Evolutionary conservation across 2,888 invertebrate genomes (phyloP), one percentile per base, ranked within the genome.

Genomic region (Eupithecia tripunctaria): DNA sequence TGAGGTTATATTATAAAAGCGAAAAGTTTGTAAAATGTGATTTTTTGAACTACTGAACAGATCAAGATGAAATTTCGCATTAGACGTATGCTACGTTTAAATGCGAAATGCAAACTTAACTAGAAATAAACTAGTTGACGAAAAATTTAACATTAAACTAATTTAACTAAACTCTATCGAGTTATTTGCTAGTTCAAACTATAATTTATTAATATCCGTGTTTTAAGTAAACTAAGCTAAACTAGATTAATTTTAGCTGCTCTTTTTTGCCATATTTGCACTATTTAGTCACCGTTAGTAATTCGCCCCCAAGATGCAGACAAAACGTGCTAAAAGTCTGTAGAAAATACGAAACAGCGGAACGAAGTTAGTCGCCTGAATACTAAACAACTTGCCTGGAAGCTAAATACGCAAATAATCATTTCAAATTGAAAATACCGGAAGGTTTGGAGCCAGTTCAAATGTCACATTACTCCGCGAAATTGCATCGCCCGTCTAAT

Each of bases 401-500:
- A 64, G 36, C 12, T 38, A 38, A 32, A 81, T 78, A 80, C 77
- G 78, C 78, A 82, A 83, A 86, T 86, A 86, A 88, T 88, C 82
- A 87, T 89, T 88, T 84, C 77, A 82, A 89, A 91, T 88, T 91
- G 89, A 87, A 88, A 91, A 91, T 91, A 89, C 88, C 87, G 75
- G 79, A 79, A 82, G 81, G 82, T 79, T 82, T 86, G 84, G 85
- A 85, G 84, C 80, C 78, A 81, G 84, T 87, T 89, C 85, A 87
- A 89, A 87, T 82, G 90, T 91, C 91, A 89, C 89, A 88, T 90
- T 88, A 89, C 84, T 85, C 84, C 79, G 80, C 84, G 84, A 91
- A 90, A 91, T 91, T 91, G 90, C 91, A 92, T 87, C 85, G 81
- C 78, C 79, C 76, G 71, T 82, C 88, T 88, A 87, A 89, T 93